phyloP scores from a whole-genome alignment of 2,888 invertebrate genomes.

The Ptychoptera albimana region DNA sequence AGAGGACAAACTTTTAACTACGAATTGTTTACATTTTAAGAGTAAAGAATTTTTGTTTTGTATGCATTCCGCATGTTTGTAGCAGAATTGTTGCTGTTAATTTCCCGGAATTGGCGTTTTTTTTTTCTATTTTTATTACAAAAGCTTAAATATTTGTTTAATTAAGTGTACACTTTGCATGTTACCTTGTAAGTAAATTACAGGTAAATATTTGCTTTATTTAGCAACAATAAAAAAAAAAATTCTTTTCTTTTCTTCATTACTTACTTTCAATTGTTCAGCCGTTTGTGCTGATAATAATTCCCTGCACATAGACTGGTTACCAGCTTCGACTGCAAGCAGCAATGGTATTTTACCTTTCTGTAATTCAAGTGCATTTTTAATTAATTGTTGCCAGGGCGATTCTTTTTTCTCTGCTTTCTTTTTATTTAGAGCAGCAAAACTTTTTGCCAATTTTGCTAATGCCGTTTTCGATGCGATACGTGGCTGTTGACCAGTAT shows the following conservation, averaged over 20 bases:
- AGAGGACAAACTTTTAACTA: too few relatives aligned
- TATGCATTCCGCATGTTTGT: too few relatives aligned
- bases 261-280: conserved; percentile 62
- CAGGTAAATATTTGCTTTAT: too few relatives aligned
- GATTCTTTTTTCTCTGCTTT: conserved; percentile 34
- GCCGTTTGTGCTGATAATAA: conserved; percentile 73
- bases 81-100: too few relatives aligned
- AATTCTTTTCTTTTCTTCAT: neutral
- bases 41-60: too few relatives aligned
- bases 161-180: too few relatives aligned
- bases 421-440: conserved; percentile 36
- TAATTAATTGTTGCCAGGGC: conserved; percentile 38
- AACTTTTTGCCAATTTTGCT: conserved; percentile 34
- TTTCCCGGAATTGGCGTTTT: too few relatives aligned
- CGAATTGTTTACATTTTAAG: too few relatives aligned
- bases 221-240: too few relatives aligned
- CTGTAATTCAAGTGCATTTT: conserved; percentile 47
- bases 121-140: too few relatives aligned
- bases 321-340: conserved; percentile 87
- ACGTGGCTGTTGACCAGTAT: neutral
- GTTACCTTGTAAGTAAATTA: too few relatives aligned
- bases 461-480: conserved; percentile 14
- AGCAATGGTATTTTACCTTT: conserved; percentile 87
- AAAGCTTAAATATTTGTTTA: too few relatives aligned
- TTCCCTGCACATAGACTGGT: conserved; percentile 89